Evolutionary conservation across 2,797 vertebrate species (phyloP).

Genomic region (Phalloptychus januarius): DNA sequence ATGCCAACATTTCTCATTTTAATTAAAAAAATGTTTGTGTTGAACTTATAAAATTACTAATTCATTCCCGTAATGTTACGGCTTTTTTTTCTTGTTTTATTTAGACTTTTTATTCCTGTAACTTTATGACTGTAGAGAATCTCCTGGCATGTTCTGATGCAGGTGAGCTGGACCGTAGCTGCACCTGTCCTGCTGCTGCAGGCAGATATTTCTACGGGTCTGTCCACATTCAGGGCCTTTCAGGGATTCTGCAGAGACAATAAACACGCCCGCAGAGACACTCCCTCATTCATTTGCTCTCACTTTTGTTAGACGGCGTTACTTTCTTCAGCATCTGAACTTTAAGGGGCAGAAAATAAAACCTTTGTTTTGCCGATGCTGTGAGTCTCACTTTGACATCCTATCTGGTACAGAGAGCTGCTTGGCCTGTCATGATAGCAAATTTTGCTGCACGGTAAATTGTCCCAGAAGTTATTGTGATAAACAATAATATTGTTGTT

Average conservation of each 20-base stretch:
- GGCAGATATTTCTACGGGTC: not conserved
- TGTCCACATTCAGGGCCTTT: constrained; percentile 19
- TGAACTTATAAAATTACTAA: no score
- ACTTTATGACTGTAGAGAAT: no score
- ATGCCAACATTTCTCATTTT: no score
- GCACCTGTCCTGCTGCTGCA: not conserved
- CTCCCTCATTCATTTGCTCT: not conserved
- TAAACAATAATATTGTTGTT: no score
- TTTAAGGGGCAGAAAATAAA: constrained; percentile 10
- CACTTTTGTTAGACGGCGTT: constrained; percentile 19
- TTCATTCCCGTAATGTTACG: no score
- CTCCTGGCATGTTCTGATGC: no score
- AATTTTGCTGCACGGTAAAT: no score
- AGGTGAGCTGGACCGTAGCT: not conserved
- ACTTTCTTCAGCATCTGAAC: not conserved
- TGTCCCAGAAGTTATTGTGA: no score
- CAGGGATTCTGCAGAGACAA: constrained; percentile 23
- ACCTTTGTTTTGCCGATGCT: not conserved
- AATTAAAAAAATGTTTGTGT: no score
- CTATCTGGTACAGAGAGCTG: not conserved
- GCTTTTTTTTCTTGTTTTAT: no score
- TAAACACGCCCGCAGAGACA: constrained; percentile 2
- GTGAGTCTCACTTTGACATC: not conserved
- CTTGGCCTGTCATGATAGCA: not conserved
- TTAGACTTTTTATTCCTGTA: no score